Evolutionary conservation across 1,140 invertebrate species (phyloP).

Genomic region (Acromyrmex heyeri): DNA sequence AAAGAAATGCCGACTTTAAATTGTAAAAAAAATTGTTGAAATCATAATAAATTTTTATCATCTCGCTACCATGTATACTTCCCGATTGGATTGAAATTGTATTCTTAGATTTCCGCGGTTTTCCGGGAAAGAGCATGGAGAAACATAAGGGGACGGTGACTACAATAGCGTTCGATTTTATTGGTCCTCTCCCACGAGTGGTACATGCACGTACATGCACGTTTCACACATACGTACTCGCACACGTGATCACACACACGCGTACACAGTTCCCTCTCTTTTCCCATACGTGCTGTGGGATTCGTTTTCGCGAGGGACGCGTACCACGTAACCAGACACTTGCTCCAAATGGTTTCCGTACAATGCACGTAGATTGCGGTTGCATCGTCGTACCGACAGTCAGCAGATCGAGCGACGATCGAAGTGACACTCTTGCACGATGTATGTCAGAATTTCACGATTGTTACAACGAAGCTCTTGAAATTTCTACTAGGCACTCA

Average conservation of each 20-base stretch:
- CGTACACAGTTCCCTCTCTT: neutral
- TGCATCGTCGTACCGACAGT: conserved; percentile 37
- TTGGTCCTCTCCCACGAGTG: conserved; percentile 69
- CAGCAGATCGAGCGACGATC: conserved; percentile 17
- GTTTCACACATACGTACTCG: conserved; percentile 6
- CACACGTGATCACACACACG: conserved; percentile 15
- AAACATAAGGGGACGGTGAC: conserved; percentile 42
- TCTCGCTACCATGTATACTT: neutral
- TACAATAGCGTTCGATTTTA: conserved; percentile 77
- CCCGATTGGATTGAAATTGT: conserved; percentile 34
- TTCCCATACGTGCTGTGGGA: conserved; percentile 44
- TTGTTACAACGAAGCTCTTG: neutral
- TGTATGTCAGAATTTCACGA: conserved; percentile 25
- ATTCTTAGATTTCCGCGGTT: conserved; percentile 53
- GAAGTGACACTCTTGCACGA: conserved; percentile 11
- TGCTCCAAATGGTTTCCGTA: conserved; percentile 66
- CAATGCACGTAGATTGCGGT: conserved; percentile 33
- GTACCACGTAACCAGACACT: conserved; percentile 65
- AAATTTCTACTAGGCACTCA: neutral
- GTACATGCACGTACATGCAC: conserved; percentile 38
- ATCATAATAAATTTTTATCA: neutral
- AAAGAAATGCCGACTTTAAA: neutral
- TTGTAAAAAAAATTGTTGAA: neutral
- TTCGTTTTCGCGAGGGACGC: conserved; percentile 75
- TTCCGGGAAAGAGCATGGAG: conserved; percentile 5